These are phyloP conservation scores for Dromococcyx pavoninus DNA, from an alignment of 2,797 vertebrate genomes.

Conservation along the genomic window DNA sequence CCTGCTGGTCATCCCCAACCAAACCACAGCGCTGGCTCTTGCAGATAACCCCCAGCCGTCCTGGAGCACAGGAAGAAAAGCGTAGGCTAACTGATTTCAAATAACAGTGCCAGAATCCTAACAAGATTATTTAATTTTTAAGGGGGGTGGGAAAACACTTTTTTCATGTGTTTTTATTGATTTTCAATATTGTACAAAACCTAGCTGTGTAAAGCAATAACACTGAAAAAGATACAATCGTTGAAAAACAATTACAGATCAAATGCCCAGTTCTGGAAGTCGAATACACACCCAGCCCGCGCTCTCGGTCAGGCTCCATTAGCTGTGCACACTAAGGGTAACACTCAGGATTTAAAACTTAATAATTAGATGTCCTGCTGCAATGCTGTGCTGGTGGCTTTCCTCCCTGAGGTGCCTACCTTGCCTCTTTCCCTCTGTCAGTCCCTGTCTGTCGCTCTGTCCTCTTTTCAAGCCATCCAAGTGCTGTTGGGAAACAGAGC, in stretches of 20 bases:
- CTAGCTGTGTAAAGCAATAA: conserved; percentile 53
- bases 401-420: accelerated
- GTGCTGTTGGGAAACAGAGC: not conserved
- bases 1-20: accelerated
- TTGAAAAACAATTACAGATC: conserved; percentile 51
- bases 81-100: not conserved
- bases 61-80: not conserved
- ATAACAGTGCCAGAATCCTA: not conserved
- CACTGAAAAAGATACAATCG: conserved; percentile 22
- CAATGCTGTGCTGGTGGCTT: not conserved
- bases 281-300: not conserved
- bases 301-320: not conserved
- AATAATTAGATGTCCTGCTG: not conserved
- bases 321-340: not conserved
- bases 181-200: conserved; percentile 64
- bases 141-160: conserved; percentile 12
- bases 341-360: not conserved
- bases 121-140: conserved; percentile 53
- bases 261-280: not conserved
- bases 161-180: conserved; percentile 64
- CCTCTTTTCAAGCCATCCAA: not conserved
- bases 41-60: accelerated
- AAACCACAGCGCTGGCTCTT: accelerated
- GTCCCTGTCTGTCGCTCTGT: accelerated
- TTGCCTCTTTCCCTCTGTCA: accelerated